Evolutionary conservation across 1,140 invertebrate genomes (phyloP).

Genomic region (Amyelois transitella): DNA sequence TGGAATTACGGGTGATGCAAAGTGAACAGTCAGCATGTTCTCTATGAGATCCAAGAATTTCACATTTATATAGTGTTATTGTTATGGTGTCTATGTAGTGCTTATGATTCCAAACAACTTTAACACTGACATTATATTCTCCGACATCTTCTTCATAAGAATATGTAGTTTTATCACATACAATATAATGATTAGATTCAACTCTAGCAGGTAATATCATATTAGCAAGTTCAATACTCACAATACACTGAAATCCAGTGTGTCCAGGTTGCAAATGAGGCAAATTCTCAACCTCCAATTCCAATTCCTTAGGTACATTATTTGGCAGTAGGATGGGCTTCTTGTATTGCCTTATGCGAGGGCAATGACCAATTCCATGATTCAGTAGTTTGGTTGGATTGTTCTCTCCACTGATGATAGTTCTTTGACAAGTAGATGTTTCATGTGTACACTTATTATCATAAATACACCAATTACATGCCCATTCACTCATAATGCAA

Average conservation of each 20-base stretch:
- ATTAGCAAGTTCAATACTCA: constrained; percentile 92
- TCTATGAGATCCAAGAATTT: constrained; percentile 91
- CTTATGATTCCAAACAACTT: constrained; percentile 93
- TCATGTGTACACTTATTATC: constrained; percentile 96
- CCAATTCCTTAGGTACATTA: constrained; percentile 90
- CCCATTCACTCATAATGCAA: constrained; percentile 92
- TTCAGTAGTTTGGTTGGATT: constrained; percentile 82
- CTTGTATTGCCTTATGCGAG: constrained; percentile 81
- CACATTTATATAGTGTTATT: constrained; percentile 95
- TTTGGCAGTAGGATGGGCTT: constrained; percentile 87
- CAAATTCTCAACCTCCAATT: constrained; percentile 91
- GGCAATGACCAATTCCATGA: constrained; percentile 86
- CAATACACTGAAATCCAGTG: constrained; percentile 92
- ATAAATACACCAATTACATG: constrained; percentile 97
- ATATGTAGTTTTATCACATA: constrained; percentile 93
- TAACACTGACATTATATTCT: constrained; percentile 91
- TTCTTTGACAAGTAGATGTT: constrained; percentile 84
- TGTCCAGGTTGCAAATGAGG: constrained; percentile 90
- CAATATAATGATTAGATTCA: constrained; percentile 86
- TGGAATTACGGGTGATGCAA: constrained; percentile 90
- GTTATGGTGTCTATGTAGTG: constrained; percentile 93
- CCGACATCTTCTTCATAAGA: constrained; percentile 90
- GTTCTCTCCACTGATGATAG: constrained; percentile 89
- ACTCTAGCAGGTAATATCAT: constrained; percentile 90
- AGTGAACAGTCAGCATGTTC: constrained; percentile 95